Evolutionary conservation across 2,888 invertebrate species (phyloP).

Genomic region (Drosophila neoperkinsi): DNA sequence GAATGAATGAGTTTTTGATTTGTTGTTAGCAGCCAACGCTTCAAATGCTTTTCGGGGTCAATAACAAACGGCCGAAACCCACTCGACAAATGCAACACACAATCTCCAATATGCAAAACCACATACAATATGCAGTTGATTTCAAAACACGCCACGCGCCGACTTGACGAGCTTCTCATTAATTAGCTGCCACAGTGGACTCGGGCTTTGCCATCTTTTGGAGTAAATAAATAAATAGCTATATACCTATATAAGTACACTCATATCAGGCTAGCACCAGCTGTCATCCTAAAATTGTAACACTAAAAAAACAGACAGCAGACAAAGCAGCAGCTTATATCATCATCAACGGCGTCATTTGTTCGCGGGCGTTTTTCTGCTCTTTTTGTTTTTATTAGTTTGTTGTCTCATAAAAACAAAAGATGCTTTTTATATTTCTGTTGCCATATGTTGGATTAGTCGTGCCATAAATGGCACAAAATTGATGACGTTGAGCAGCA

Average conservation of each 20-base stretch:
- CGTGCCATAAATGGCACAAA: slow-evolving; percentile 56
- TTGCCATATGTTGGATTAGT: slow-evolving; percentile 50
- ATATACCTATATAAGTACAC: slow-evolving; percentile 3
- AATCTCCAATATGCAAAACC: slow-evolving; percentile 22
- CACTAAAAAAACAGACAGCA: slow-evolving; percentile 16
- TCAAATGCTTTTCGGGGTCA: slow-evolving; percentile 55
- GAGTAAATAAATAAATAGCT: slow-evolving; percentile 17
- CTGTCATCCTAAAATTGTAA: slow-evolving; percentile 34
- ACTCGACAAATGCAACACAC: slow-evolving; percentile 37
- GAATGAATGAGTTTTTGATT: slow-evolving; percentile 57
- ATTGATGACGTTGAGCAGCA: slow-evolving; percentile 43
- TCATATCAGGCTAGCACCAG: slow-evolving; percentile 39
- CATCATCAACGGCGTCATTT: slow-evolving; percentile 40
- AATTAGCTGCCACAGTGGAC: slow-evolving; percentile 55
- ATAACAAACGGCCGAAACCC: slow-evolving; percentile 31
- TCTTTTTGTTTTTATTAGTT: slow-evolving; percentile 2
- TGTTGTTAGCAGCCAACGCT: slow-evolving; percentile 57
- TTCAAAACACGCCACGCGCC: slow-evolving; percentile 62
- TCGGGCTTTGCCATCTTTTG: slow-evolving; percentile 16
- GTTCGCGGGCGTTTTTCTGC: slow-evolving; percentile 55
- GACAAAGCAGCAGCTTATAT: slow-evolving; percentile 61
- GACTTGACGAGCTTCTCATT: slow-evolving; percentile 52
- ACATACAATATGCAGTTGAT: slow-evolving; percentile 20
- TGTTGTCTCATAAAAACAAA: slow-evolving; percentile 50
- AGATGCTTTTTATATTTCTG: slow-evolving; percentile 46